Conservation (phyloP, 1,140 invertebrate species). For the Polyergus mexicanus region DNA sequence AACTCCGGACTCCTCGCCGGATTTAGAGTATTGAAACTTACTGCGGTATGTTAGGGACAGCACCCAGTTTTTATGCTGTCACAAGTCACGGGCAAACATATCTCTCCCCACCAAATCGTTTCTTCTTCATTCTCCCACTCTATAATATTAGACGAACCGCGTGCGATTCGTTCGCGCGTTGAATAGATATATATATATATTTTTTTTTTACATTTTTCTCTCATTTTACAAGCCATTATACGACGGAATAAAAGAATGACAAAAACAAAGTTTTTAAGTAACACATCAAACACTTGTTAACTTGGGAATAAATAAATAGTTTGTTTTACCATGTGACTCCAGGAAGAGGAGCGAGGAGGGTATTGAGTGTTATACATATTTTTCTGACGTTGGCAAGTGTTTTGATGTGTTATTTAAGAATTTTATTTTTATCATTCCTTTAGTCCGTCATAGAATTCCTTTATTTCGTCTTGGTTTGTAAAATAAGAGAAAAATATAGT, state of each 20-base stretch:
- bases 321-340: no score
- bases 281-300: neutral
- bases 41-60: constrained; percentile 47
- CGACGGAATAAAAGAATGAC: neutral
- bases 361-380: neutral
- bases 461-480: no score
- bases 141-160: neutral
- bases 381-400: no score
- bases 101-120: constrained; percentile 27
- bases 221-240: constrained; percentile 1
- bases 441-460: no score
- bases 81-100: no score
- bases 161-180: neutral
- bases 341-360: neutral
- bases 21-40: constrained; percentile 31
- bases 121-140: constrained; percentile 31
- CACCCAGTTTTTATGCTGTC: constrained; percentile 64
- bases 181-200: neutral
- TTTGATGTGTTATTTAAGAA: no score
- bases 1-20: neutral
- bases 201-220: no score
- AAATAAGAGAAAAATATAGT: no score
- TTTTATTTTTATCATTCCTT: no score
- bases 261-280: constrained; percentile 2
- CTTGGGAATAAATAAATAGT: neutral